Evolutionary conservation across 2,888 invertebrate genomes (phyloP).

Genomic region (Tinea pellionella): DNA sequence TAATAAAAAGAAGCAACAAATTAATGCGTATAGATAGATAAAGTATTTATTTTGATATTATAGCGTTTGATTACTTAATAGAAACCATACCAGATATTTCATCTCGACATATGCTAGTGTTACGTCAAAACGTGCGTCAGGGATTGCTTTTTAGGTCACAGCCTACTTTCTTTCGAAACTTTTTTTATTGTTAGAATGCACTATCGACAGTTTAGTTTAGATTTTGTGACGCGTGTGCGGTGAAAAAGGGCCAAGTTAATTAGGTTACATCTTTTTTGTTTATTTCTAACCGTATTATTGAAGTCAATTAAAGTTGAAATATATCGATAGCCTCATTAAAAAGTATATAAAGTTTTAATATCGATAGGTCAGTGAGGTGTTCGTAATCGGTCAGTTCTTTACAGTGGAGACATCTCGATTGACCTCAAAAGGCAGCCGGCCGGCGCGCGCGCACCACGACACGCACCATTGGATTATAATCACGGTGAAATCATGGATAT

Average conservation of each 20-base stretch:
- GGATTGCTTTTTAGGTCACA: conserved; percentile 15
- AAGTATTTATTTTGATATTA: conserved; percentile 1
- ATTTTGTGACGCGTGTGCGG: not conserved
- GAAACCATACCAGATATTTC: not conserved
- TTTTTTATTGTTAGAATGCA: conserved; percentile 14
- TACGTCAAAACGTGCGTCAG: conserved; percentile 16
- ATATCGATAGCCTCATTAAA: conserved; percentile 1
- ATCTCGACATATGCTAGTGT: conserved; percentile 9
- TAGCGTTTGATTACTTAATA: conserved; percentile 3
- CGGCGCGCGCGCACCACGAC: conserved; percentile 24
- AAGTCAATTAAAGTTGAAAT: not conserved
- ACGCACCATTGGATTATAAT: conserved; percentile 35
- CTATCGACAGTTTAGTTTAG: conserved; percentile 3
- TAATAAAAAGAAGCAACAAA: conserved; percentile 2
- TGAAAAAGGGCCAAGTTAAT: conserved; percentile 1
- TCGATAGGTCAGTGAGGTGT: conserved; percentile 12
- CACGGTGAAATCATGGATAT: conserved; percentile 31
- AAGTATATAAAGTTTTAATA: not conserved
- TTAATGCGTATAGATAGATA: not conserved
- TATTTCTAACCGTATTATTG: not conserved
- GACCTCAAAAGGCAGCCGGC: conserved; percentile 37
- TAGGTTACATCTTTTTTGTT: not conserved
- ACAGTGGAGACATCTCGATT: conserved; percentile 16
- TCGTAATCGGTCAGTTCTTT: conserved; percentile 1
- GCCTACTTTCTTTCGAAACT: conserved; percentile 15